phyloP scores from a whole-genome alignment of 2,113 vertebrate genomes.

The Cathartes aura region DNA sequence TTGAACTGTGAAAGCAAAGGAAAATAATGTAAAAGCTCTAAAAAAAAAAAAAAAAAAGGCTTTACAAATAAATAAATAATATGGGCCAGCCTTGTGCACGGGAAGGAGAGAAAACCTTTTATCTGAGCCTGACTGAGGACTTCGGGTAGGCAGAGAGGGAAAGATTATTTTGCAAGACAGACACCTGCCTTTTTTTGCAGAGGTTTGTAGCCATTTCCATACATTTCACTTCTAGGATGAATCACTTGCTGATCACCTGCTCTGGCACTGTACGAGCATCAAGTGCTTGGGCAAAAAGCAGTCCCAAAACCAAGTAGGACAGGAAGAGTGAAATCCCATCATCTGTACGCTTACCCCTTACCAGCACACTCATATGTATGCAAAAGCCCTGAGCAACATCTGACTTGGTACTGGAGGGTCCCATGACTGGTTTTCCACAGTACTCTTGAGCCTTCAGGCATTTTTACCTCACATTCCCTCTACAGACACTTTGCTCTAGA shows the following conservation, averaged over 20 bases:
- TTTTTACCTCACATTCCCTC: background rate
- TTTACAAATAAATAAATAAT: constrained; percentile 77
- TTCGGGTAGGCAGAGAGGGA: background rate
- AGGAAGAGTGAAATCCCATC: background rate
- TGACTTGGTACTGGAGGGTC: background rate
- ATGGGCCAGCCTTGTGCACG: background rate
- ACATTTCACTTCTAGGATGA: background rate
- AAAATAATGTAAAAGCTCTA: constrained; percentile 69
- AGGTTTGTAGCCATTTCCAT: background rate
- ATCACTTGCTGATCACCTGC: background rate
- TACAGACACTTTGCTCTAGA: background rate
- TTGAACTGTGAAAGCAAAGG: constrained; percentile 75
- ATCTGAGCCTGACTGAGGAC: background rate
- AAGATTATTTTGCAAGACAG: background rate
- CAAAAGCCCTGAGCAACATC: background rate
- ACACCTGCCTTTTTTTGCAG: background rate
- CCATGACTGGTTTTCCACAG: background rate
- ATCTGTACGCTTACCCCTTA: background rate
- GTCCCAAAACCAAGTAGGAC: background rate
- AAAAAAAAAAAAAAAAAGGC: background rate
- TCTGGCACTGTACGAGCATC: background rate
- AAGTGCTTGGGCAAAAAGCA: background rate
- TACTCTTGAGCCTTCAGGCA: background rate
- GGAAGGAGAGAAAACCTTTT: constrained; percentile 12
- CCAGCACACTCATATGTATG: background rate